Evolutionary conservation across 2,797 vertebrate species (phyloP).

Genomic region (Amblyopsis hoosieri): DNA sequence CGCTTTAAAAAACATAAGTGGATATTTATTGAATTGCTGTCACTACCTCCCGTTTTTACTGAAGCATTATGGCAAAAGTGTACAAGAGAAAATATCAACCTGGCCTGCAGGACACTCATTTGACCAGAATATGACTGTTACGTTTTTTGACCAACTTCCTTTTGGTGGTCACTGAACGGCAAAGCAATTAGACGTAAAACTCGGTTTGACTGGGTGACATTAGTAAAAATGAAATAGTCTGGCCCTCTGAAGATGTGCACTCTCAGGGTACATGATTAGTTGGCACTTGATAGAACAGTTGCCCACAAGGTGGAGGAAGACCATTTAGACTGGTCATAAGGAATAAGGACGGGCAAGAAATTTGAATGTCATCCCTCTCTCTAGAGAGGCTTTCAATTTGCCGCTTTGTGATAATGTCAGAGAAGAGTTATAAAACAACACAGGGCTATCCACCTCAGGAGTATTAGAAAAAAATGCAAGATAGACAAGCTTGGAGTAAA

Average conservation of each 20-base stretch:
- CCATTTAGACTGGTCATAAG: slow-evolving; percentile 55
- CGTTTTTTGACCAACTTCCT: not conserved
- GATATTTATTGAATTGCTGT: slow-evolving; percentile 74
- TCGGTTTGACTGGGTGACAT: slow-evolving; percentile 17
- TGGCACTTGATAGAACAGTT: slow-evolving; percentile 46
- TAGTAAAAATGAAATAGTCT: slow-evolving; percentile 31
- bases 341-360: slow-evolving; percentile 59
- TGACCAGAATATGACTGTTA: slow-evolving; percentile 12
- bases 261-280: slow-evolving; percentile 63
- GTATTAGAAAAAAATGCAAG: slow-evolving; percentile 34
- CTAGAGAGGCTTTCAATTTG: slow-evolving; percentile 64
- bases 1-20: slow-evolving; percentile 68
- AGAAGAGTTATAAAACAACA: slow-evolving; percentile 46
- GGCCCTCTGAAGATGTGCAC: slow-evolving; percentile 34
- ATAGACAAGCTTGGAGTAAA: not conserved
- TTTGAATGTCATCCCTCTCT: slow-evolving; percentile 70
- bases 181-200: slow-evolving; percentile 16
- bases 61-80: slow-evolving; percentile 48
- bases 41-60: slow-evolving; percentile 47
- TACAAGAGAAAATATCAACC: slow-evolving; percentile 36
- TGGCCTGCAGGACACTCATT: slow-evolving; percentile 21
- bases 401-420: slow-evolving; percentile 59
- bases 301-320: slow-evolving; percentile 47
- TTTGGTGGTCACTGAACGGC: slow-evolving; percentile 15
- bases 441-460: slow-evolving; percentile 30